Base-by-base conservation (phyloP, 2,797 vertebrate species). In the Sylvilagus floridanus region DNA sequence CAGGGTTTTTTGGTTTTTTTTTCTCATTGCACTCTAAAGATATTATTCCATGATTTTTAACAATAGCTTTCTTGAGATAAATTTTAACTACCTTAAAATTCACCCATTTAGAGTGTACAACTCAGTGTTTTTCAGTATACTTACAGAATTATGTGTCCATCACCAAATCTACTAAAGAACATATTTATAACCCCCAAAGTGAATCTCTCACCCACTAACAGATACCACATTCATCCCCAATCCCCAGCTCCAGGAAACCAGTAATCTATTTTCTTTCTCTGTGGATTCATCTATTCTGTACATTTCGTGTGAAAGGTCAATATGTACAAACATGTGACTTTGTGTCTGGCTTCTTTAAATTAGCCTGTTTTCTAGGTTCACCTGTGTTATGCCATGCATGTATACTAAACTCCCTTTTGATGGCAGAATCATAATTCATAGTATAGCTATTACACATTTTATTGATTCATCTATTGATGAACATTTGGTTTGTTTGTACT, bases 61-160 rank as follows among this genome's bases (percentile, higher is more conserved):
- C 35, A 28, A 37, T 63, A 71, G 2, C 32, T 52, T 92, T 78
- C 47, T 60, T 71, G n/a, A 63, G 14, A 60, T 66, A 91, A 30
- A 37, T 69, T 71, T 62, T 92, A 91, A 26, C 35, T 84, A 32
- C 78, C 54, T 92, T 86, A 47, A 60, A 85, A 81, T 81, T 37
- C 12, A 63, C 52, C 14, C 26, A 37, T 68, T 68, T 68, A 14
- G 50, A 84, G 13, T 84, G 1, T 52, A 77, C 2, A 24, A 1
- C 69, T 89, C 37, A 62, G 0, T 63, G 28, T 19, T 62, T 77
- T 69, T 84, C 66, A 79, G 57, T 28, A 50, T 90, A 57, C 85
- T 79, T 57, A 57, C 10, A 35, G 32, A 85, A 14, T 72, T 72
- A 17, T 72, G 35, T 50, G 79, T 10, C 57, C 30, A 47, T 66